Evolutionary conservation across 2,113 vertebrate species (phyloP).

Genomic region (Passer montanus): DNA sequence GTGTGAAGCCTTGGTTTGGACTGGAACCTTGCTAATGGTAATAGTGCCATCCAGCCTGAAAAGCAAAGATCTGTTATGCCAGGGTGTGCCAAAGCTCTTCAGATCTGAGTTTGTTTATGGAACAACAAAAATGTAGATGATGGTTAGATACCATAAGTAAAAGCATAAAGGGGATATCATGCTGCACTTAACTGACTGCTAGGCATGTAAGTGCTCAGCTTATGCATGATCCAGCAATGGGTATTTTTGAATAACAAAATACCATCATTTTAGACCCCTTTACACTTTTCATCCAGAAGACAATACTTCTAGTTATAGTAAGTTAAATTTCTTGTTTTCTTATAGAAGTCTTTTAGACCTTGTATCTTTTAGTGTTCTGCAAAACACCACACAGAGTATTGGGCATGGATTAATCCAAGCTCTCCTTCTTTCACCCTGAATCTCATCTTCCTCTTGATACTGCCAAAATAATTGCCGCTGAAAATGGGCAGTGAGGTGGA

Average conservation of each 20-base stretch:
- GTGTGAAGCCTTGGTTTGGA: background rate
- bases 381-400: background rate
- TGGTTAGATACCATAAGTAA: background rate
- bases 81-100: background rate
- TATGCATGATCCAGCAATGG: background rate
- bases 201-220: background rate
- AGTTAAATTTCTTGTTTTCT: background rate
- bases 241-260: background rate
- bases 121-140: background rate
- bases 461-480: background rate
- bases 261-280: background rate
- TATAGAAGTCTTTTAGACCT: background rate
- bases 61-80: background rate
- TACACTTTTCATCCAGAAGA: background rate
- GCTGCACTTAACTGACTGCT: background rate
- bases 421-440: background rate
- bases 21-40: background rate
- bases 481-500: background rate
- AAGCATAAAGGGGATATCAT: background rate
- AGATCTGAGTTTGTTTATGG: background rate
- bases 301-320: background rate
- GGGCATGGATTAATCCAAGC: background rate
- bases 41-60: background rate
- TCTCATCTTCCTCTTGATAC: background rate
- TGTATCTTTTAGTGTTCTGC: background rate